A percentile compares a stretch with the other conserved stretches of the same genome.
Conservation (phyloP, 1,140 invertebrate genomes). For the Drosophila suzukii region DNA sequence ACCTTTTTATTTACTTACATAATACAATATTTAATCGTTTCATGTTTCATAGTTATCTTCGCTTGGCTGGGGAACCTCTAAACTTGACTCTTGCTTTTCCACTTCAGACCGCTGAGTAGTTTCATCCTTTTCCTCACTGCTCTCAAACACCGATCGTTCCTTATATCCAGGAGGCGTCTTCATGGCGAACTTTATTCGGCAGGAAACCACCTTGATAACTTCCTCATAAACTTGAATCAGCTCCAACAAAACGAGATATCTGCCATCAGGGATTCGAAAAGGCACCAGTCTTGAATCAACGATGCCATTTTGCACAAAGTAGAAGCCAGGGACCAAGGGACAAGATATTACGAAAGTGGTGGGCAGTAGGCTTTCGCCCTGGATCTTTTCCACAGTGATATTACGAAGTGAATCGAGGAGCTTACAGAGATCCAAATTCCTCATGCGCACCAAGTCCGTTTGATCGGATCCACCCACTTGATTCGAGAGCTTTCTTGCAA, state of each 20-base stretch:
- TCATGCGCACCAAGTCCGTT: conserved; percentile 52
- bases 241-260: conserved; percentile 59
- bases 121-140: conserved; percentile 10
- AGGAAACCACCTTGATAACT: conserved; percentile 51
- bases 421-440: conserved; percentile 62
- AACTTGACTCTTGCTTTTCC: not conserved
- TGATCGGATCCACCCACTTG: conserved; percentile 33
- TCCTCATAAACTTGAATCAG: conserved; percentile 72
- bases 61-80: not conserved
- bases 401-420: conserved; percentile 57
- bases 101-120: not conserved
- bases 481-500: conserved; percentile 49
- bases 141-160: not conserved
- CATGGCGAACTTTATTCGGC: conserved; percentile 50
- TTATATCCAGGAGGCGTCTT: conserved; percentile 14
- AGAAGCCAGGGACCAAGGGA: conserved; percentile 63
- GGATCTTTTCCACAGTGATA: conserved; percentile 34
- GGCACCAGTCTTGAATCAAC: conserved; percentile 39
- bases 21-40: not conserved
- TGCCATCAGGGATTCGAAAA: conserved; percentile 43
- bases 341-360: conserved; percentile 60
- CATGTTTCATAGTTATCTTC: not conserved
- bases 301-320: conserved; percentile 27
- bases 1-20: not conserved
- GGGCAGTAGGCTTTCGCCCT: conserved; percentile 46